Base-by-base conservation (phyloP, 2,888 invertebrate genomes). In the Hirudinaria manillensis region DNA sequence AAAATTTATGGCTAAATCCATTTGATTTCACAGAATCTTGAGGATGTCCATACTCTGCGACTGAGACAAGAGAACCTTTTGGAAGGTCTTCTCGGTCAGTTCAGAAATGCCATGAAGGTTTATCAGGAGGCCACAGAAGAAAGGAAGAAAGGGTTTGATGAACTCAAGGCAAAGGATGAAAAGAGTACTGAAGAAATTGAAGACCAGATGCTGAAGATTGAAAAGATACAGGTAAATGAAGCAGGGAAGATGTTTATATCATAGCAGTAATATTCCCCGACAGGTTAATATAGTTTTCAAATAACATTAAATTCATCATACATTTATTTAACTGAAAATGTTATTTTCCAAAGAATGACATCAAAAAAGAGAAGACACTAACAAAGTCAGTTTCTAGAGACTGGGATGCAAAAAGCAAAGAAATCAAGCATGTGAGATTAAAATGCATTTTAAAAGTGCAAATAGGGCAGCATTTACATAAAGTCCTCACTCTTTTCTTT, bases 121-220 rank as follows among this genome's bases (percentile, higher is more conserved):
- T 86, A 86, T 78, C 82, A 84, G 75, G 83, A 83, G 61, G 83
- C 84, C 6, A 86, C 85, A 6, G 83, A 83, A 75, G 85, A 86
- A 67, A 79, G 85, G 45, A 83, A 84, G 76, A 81, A 72, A 21
- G 45, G 72, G 27, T 73, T 61, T 79, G 84, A 85, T 75, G 81
- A 81, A 4, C 80, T 84, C 32, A 85, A 85, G 77, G 77, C 79
- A 24, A 85, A 84, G 78, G 86, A 86, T 79, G 84, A 84, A 70
- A 82, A 82, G 75, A 84, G 83, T 77, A 84, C 86, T 10, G 80
- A 81, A 55, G 85, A 85, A 77, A 86, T 86, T 71, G 85, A 85
- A 67, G 80, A 79, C 72, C 85, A 85, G 77, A 85, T 84, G 85
- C 79, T 83, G 56, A 84, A 84, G 78, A 80, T 86, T 21, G 84